Base-by-base conservation (phyloP, 2,113 vertebrate genomes). In the Takifugu bimaculatus region DNA sequence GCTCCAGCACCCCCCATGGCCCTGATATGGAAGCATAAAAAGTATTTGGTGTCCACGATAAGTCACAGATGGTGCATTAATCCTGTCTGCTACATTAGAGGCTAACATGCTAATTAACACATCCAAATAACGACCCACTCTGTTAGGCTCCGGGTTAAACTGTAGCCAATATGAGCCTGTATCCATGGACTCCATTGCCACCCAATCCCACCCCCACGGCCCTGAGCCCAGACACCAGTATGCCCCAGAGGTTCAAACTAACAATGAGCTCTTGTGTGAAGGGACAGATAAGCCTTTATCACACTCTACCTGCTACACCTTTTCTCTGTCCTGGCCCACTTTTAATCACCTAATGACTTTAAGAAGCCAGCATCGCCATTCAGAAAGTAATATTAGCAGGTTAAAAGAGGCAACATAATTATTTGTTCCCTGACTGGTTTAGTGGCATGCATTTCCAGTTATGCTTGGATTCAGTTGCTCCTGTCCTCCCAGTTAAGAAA, bases 211-310 rank as follows among this genome's bases (percentile, higher is more conserved):
- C 62, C 75, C 78, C 71, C 53, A 44, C 68, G 29, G 64, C 79
- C 64, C 68, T 68, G 72, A 74, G 71, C 78, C 81, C 72, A 78
- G 80, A 82, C 83, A 89, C 85, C 87, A 85, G 87, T 83, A 75
- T 80, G 75, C 80, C 84, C 78, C 60, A 49, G 64, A 79, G 82
- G 74, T 79, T 77, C 64, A 35, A 54, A 61, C 57, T 72, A 83
- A 89, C 85, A 89, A 88, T 88, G 82, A 68, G 61, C 64, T 72
- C 70, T 85, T 87, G 85, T 88, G 62, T 58, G 70, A 58, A 78
- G 62, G 77, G 73, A 89, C 83, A 86, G 72, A 82, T 80, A 70
- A 62, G 63, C 74, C 77, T 85, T 82, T 85, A 82, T 88, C 75
- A 11, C 27, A 14, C 50, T 71, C 47, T 27, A 50, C 61, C 52